Base-by-base conservation (phyloP, 2,113 vertebrate genomes). In the Spea bombifrons region DNA sequence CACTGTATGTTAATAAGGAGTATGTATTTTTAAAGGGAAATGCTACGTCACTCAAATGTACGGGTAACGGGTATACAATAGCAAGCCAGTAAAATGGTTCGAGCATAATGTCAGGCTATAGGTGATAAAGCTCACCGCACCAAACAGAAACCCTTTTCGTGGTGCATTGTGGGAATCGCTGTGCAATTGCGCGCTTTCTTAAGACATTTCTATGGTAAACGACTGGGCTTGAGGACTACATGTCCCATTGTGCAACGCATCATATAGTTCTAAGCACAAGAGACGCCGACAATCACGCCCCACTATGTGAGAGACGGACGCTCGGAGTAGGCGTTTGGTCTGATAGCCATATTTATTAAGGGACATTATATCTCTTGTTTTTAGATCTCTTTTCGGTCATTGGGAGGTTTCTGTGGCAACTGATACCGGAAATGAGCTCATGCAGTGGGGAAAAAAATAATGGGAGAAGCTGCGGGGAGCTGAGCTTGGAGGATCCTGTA, bases 341-440 rank as follows among this genome's bases (percentile, higher is more conserved):
- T n/a, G n/a, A n/a, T n/a, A n/a, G n/a, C n/a, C n/a, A n/a, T n/a
- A n/a, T n/a, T n/a, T n/a, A n/a, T n/a, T n/a, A n/a, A n/a, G 30
- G 30, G 30, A 13, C 12, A 13, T 13, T 13, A 13, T 13, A 4
- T 2, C 55, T 59, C 12, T 2, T 8, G 55, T 59, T 2, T 57
- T 59, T 3, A 12, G 55, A 59, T 9, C 55, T 59, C 55, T 8
- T 4, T 12, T 9, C 12, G 15, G 55, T 13, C 55, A 13, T 12
- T 4, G 10, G 52, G 44, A 7, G 8, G 75, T 70, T 50, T 49
- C 75, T 17, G 66, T 45, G 66, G 55, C n/a, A 68, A 77, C 75
- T 13, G 47, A 8, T 63, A 9, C 16, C 52, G 67, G 75, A 78
- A 71, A 17, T 78, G 66, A 78, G 53, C 8, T 78, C 75, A 78